These are phyloP conservation scores for Caenorhabditis brenneri DNA, from an alignment of 1,140 invertebrate genomes.

Conservation along the genomic window DNA sequence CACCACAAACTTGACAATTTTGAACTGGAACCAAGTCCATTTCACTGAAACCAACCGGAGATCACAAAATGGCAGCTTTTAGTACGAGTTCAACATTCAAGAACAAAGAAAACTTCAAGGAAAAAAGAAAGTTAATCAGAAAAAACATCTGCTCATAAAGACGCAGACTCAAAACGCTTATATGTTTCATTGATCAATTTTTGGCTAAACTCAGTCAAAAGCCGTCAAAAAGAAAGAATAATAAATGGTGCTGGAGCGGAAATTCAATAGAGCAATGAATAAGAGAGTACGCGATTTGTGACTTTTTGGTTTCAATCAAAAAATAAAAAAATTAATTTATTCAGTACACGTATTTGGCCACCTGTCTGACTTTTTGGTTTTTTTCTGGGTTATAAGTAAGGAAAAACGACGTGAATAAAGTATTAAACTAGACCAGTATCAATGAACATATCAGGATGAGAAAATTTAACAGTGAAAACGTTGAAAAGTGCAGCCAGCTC, in stretches of 20 bases:
- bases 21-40: neutral
- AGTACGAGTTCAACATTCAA: too few relatives aligned
- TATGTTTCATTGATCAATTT: neutral
- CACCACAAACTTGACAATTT: neutral
- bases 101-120: too few relatives aligned
- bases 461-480: neutral
- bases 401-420: too few relatives aligned
- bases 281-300: too few relatives aligned
- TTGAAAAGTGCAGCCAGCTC: neutral
- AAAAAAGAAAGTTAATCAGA: neutral
- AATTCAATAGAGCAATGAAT: too few relatives aligned
- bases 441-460: constrained; percentile 5
- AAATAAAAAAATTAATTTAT: neutral
- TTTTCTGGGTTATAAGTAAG: too few relatives aligned
- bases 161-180: neutral
- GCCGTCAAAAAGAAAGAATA: too few relatives aligned
- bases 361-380: too few relatives aligned
- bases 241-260: too few relatives aligned
- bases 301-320: neutral
- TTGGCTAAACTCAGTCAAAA: too few relatives aligned
- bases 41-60: neutral
- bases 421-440: neutral
- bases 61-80: neutral
- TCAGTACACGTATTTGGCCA: neutral
- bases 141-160: neutral